Evolutionary conservation across 2,113 vertebrate genomes (phyloP), one percentile per base, ranked within the genome.

Genomic region (Triplophysa tibetana): DNA sequence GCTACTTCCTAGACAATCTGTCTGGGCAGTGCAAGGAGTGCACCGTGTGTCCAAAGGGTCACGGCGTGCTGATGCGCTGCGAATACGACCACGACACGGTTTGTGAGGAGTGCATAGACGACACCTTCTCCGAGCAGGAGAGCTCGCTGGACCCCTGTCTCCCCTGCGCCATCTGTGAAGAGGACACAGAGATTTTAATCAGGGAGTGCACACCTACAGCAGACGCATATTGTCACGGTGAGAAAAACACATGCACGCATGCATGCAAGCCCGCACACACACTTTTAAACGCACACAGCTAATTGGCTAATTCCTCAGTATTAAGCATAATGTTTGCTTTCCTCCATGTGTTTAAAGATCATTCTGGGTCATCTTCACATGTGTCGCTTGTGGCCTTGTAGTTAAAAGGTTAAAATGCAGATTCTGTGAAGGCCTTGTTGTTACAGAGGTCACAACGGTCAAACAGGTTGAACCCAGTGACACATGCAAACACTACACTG

Each of bases 71-170:
- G 70, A 79, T 83, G 33, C 92, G 94, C 41, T 99, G 98, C 82
- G 90, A 89, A 8, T 89, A 91, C 65, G 33, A 82, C 0, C 95
- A 94, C 60, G 92, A 99, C 92, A 98, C 98, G 0, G 26, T 93
- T 75, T 99, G 98, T 0, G 98, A 98, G 91, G 91, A 92, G 78
- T 99, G 98, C 0, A 83, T 93, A 0, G 92, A 93, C 1, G 94
- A 94, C 69, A 98, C 96, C 33, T 98, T 89, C 91, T 99, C 98
- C 0, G 96, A 95, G 0, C 93, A 94, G 66, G 97, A 96, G 61
- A 99, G 95, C 89, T 93, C 93, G 1, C 92, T 97, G 75, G 98
- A 98, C 64, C 98, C 98, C 77, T 99, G 98, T 85, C 91, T 99
- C 88, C 97, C 98, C 77, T 99, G 97, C 92, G 95, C 94, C 7